Percentiles rank a stretch among this genome's conserved stretches.
These are phyloP conservation scores for Planococcus citri DNA, from an alignment of 1,140 invertebrate genomes.

Conservation along the genomic window DNA sequence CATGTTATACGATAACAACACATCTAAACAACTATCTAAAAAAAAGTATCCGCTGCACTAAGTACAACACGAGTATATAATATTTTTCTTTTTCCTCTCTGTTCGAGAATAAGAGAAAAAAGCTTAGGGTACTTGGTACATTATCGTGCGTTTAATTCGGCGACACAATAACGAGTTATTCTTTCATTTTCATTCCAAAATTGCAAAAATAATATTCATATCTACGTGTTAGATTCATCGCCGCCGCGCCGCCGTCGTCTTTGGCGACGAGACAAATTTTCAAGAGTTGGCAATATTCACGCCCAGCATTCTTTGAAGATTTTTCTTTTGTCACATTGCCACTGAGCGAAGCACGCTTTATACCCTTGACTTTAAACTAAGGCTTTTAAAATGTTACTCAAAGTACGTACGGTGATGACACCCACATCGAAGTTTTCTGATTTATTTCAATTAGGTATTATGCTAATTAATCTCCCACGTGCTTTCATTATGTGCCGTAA, in stretches of 20 bases:
- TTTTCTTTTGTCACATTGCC: neutral
- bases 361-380: constrained; percentile 6
- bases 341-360: neutral
- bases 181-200: constrained; percentile 1
- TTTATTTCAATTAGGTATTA: neutral
- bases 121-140: too few relatives aligned
- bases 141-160: neutral
- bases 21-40: too few relatives aligned
- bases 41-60: too few relatives aligned
- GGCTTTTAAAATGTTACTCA: neutral
- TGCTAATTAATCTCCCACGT: constrained; percentile 1
- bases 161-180: neutral
- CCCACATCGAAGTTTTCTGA: neutral
- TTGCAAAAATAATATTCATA: constrained; percentile 4
- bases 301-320: neutral
- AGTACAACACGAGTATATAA: too few relatives aligned
- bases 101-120: too few relatives aligned
- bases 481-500: neutral
- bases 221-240: constrained; percentile 2
- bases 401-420: neutral
- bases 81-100: too few relatives aligned
- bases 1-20: too few relatives aligned
- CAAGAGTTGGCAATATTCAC: neutral
- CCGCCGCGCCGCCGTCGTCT: too few relatives aligned
- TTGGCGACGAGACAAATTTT: neutral